phyloP scores from a whole-genome alignment of 2,888 invertebrate species.

The Tanypteryx hageni region DNA sequence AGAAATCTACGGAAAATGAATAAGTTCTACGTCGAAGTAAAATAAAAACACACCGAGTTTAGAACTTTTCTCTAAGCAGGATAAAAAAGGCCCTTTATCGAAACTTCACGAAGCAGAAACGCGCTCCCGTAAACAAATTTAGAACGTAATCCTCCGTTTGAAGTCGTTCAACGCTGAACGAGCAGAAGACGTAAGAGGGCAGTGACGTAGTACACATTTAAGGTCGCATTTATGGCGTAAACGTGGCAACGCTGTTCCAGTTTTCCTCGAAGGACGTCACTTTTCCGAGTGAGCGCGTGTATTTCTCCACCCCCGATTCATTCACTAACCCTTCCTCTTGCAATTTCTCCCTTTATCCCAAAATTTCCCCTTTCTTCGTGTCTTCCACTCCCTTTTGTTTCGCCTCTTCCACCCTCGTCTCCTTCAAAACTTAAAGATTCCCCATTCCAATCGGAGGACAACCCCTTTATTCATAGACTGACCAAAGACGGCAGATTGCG shows the following conservation, averaged over 20 bases:
- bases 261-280: not conserved
- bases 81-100: no score
- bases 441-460: not conserved
- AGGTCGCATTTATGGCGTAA: not conserved
- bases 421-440: not conserved
- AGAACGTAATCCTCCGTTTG: no score
- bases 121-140: no score
- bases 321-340: not conserved
- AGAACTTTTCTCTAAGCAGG: no score
- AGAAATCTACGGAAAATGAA: no score
- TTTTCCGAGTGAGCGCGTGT: not conserved
- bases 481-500: not conserved
- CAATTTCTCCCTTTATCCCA: not conserved
- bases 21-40: no score
- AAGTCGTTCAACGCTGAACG: no score
- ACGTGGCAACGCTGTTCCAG: not conserved
- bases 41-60: no score
- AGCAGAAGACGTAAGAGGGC: no score
- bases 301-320: not conserved
- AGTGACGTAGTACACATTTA: not conserved
- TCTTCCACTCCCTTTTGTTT: not conserved
- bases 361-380: not conserved
- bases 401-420: not conserved
- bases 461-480: not conserved
- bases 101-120: no score